phyloP scores from a whole-genome alignment of 2,797 vertebrate species.

The Coracias cyanogaster region DNA sequence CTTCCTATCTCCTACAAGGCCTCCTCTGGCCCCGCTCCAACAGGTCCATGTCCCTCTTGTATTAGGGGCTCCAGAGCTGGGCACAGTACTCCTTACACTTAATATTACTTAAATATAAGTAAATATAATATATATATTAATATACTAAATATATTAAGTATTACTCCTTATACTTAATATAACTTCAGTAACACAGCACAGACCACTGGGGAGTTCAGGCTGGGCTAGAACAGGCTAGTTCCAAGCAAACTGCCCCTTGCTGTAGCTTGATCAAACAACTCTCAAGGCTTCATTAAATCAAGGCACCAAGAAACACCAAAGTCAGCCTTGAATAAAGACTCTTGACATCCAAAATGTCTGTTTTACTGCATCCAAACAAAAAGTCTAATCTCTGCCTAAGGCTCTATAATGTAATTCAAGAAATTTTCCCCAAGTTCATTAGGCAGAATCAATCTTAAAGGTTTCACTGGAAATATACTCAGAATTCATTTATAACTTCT shows the following conservation, averaged over 20 bases:
- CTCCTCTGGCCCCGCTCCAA: no score
- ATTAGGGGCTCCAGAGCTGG: no score
- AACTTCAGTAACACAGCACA: not conserved
- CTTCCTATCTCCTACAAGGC: no score
- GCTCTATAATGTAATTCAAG: not conserved
- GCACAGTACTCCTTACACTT: no score
- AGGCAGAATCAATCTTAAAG: not conserved
- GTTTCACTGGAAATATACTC: not conserved
- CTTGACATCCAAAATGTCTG: not conserved
- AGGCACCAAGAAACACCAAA: not conserved
- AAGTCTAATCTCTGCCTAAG: not conserved
- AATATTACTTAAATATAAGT: no score
- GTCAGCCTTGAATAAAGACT: not conserved
- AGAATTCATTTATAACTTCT: not conserved
- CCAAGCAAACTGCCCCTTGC: not conserved
- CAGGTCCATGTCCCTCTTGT: no score
- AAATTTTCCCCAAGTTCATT: not conserved
- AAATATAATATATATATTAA: no score
- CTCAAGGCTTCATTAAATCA: not conserved
- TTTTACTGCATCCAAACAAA: not conserved
- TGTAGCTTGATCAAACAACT: not conserved
- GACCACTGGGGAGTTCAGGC: not conserved
- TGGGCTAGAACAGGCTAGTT: not conserved
- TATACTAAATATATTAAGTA: no score
- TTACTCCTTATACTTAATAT: no score